Evolutionary conservation across 2,113 vertebrate genomes (phyloP).

Genomic region (Phodopus roborovskii): DNA sequence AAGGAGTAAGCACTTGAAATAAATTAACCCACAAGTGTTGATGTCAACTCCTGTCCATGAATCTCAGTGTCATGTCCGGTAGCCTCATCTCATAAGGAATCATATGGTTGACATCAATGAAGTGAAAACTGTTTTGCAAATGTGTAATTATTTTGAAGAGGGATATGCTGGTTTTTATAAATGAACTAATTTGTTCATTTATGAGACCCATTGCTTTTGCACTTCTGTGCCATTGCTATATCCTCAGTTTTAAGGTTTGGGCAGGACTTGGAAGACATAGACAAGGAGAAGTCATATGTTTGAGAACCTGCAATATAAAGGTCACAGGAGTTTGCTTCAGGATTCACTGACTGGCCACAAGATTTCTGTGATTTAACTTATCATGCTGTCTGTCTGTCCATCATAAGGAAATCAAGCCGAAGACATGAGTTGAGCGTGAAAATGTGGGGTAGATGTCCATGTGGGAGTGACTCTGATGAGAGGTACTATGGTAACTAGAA

Average conservation of each 20-base stretch:
- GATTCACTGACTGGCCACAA: background rate
- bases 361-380: background rate
- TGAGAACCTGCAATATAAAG: background rate
- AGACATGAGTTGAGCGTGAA: background rate
- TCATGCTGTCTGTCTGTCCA: background rate
- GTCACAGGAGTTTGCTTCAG: background rate
- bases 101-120: background rate
- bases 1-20: too few relatives aligned
- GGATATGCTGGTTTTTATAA: background rate
- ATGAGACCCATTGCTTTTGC: background rate
- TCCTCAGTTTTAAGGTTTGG: background rate
- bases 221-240: background rate
- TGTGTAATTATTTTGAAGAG: background rate
- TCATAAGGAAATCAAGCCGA: background rate
- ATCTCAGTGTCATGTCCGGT: background rate
- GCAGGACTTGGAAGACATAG: background rate
- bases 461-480: accelerated
- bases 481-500: background rate
- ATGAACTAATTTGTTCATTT: background rate
- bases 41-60: too few relatives aligned
- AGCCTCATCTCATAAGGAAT: constrained; percentile 8
- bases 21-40: too few relatives aligned
- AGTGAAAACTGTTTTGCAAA: background rate
- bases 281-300: background rate
- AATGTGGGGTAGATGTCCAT: background rate